Percentiles rank a stretch among this genome's conserved stretches.
phyloP scores from a whole-genome alignment of 2,888 invertebrate species.

The Linnaemya vulpina region DNA sequence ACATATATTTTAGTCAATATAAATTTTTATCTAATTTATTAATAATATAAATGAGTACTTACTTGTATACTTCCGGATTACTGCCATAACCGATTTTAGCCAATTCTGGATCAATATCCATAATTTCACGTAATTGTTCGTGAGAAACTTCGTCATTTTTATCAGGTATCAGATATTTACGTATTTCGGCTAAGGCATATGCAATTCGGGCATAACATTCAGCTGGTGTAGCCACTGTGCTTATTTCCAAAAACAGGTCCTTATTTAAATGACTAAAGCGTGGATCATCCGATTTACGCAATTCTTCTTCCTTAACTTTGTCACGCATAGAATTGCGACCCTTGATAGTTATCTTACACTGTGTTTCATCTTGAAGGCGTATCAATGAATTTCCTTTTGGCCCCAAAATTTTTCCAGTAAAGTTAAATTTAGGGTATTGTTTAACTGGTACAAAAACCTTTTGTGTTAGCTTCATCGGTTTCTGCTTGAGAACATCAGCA shows the following conservation, averaged over 20 bases:
- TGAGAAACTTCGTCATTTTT: constrained; percentile 90
- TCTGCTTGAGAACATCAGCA: constrained; percentile 89
- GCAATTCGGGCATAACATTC: constrained; percentile 93
- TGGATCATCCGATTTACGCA: constrained; percentile 91
- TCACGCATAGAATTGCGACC: constrained; percentile 97
- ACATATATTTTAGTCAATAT: neutral
- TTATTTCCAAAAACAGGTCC: constrained; percentile 94
- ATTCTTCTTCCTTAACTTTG: constrained; percentile 90
- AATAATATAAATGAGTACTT: constrained; percentile 2
- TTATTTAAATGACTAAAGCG: constrained; percentile 94
- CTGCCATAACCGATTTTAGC: constrained; percentile 66
- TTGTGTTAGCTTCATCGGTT: constrained; percentile 81
- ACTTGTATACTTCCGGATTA: constrained; percentile 59
- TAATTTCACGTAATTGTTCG: constrained; percentile 90
- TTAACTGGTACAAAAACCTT: constrained; percentile 83
- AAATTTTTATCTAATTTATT: neutral
- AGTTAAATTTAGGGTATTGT: constrained; percentile 89
- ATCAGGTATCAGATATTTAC: constrained; percentile 85
- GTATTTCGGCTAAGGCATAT: constrained; percentile 91
- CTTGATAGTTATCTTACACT: constrained; percentile 96
- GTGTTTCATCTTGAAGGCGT: constrained; percentile 95
- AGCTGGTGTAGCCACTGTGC: constrained; percentile 92
- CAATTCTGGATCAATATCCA: constrained; percentile 74
- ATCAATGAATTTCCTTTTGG: constrained; percentile 97
- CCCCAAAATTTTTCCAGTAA: constrained; percentile 96